A percentile compares a stretch with the other conserved stretches of the same genome.
phyloP scores from a whole-genome alignment of 2,113 vertebrate species.

The Sphyrna mokarran region DNA sequence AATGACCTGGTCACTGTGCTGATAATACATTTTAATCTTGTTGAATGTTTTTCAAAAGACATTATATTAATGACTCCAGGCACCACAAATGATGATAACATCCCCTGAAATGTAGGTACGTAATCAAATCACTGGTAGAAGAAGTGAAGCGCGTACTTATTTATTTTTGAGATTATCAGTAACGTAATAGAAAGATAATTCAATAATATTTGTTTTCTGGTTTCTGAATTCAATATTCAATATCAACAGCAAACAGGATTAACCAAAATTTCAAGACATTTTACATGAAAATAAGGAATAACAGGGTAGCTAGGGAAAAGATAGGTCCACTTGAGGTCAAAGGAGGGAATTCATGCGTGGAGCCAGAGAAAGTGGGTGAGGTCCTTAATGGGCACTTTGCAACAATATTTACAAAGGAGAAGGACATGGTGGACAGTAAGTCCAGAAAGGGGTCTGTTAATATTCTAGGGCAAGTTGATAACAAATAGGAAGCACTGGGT shows the following conservation, averaged over 20 bases:
- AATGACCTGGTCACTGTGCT: background rate
- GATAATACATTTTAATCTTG: background rate
- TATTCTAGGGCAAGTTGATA: too few species aligned
- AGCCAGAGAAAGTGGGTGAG: too few species aligned
- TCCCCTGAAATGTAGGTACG: background rate
- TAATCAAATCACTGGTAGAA: background rate
- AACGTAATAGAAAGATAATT: background rate
- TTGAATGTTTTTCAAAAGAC: conserved; percentile 2
- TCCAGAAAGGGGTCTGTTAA: too few species aligned
- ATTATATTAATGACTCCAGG: background rate
- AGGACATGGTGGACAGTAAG: too few species aligned
- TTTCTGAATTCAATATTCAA: background rate
- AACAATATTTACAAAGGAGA: too few species aligned
- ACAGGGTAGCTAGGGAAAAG: too few species aligned
- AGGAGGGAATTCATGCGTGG: too few species aligned
- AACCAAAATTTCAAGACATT: too few species aligned
- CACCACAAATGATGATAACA: background rate
- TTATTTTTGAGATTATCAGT: background rate
- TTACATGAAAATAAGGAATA: too few species aligned
- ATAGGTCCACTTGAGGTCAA: too few species aligned
- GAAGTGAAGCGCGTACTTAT: background rate
- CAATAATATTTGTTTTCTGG: background rate
- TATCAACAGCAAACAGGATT: background rate
- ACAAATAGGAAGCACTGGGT: too few species aligned
- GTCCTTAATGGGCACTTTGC: too few species aligned